Evolutionary conservation across 2,113 vertebrate genomes (phyloP).

Genomic region (Mugil cephalus): DNA sequence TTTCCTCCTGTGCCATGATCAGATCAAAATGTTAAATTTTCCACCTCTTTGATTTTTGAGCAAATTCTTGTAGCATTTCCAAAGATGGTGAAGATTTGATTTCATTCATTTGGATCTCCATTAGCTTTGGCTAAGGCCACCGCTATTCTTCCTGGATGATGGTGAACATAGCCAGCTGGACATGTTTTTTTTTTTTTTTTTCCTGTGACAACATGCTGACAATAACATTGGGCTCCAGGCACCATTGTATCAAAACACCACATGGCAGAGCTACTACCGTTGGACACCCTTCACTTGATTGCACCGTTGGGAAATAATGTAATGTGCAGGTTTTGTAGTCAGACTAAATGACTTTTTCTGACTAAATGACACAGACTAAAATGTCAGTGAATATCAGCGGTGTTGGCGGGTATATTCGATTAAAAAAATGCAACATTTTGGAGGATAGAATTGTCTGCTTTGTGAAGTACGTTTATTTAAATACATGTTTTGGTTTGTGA

Average conservation of each 20-base stretch:
- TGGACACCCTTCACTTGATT: too few species aligned
- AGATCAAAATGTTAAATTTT: background rate
- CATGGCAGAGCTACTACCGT: background rate
- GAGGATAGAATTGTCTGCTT: too few species aligned
- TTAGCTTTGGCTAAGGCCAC: too few species aligned
- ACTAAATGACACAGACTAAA: too few species aligned
- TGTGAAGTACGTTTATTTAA: too few species aligned
- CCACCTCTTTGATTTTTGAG: background rate
- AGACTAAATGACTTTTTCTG: background rate
- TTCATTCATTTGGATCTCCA: too few species aligned
- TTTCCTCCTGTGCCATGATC: background rate
- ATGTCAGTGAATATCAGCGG: too few species aligned
- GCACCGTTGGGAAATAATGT: too few species aligned
- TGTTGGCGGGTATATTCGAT: background rate
- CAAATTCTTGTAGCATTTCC: background rate
- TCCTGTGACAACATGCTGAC: background rate
- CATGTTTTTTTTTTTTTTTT: background rate
- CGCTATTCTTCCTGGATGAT: too few species aligned
- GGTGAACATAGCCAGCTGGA: background rate
- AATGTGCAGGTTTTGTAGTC: background rate
- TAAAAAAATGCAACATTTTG: background rate
- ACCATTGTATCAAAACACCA: background rate
- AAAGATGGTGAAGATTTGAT: too few species aligned
- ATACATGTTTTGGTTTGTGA: too few species aligned
- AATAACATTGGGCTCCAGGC: background rate